phyloP scores from a whole-genome alignment of 2,797 vertebrate species.

The Tokudaia muenninki region DNA sequence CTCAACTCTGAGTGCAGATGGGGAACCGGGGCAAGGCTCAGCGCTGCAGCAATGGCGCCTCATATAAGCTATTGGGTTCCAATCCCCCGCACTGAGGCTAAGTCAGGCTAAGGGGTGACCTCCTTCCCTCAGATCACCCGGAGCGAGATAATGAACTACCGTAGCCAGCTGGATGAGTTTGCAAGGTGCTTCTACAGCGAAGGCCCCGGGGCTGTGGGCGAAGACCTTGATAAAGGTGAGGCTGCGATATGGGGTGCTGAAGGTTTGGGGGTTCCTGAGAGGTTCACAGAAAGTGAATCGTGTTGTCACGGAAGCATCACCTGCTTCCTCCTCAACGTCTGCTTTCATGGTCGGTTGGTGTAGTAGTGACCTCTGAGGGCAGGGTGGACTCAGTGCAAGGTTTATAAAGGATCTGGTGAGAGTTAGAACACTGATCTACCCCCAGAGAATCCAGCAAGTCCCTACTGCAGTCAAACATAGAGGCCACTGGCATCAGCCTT shows the following conservation, averaged over 20 bases:
- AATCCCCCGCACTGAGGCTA: neutral
- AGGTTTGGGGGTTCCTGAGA: fast-evolving
- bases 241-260: neutral
- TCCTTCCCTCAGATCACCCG: conserved; percentile 90
- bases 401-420: neutral
- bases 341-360: neutral
- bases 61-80: neutral
- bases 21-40: neutral
- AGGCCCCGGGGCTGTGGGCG: conserved; percentile 95
- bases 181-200: conserved; percentile 90
- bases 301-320: neutral
- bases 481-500: neutral
- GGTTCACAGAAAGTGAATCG: conserved; percentile 10
- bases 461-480: too few relatives aligned
- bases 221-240: conserved; percentile 95
- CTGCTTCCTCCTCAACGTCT: neutral
- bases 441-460: neutral
- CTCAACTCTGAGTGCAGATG: neutral
- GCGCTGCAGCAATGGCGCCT: fast-evolving
- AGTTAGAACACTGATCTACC: fast-evolving
- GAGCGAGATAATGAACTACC: conserved; percentile 89
- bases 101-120: fast-evolving
- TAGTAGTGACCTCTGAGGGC: neutral
- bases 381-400: neutral
- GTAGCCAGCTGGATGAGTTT: conserved; percentile 90